phyloP scores from a whole-genome alignment of 1,140 invertebrate genomes.

The Caenorhabditis latens region DNA sequence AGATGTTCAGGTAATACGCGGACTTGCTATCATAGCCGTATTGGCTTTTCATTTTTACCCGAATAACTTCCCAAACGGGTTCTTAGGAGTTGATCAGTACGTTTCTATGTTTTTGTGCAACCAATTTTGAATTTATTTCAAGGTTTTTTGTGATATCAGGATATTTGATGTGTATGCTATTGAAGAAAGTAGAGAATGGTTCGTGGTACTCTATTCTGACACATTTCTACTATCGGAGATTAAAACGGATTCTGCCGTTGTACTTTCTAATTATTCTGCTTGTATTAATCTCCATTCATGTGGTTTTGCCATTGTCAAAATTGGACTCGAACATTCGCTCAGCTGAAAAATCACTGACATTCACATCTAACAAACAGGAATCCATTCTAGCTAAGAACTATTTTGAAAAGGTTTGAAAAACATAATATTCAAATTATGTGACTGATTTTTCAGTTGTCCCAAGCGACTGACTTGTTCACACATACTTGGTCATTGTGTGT shows the following conservation, averaged over 20 bases:
- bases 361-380: neutral
- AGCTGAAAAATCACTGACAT: neutral
- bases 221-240: neutral
- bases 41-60: neutral
- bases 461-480: neutral
- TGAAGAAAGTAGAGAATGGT: neutral
- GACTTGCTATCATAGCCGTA: neutral
- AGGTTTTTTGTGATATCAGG: slow-evolving; percentile 10
- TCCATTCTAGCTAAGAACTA: neutral
- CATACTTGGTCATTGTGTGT: neutral
- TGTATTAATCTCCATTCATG: neutral
- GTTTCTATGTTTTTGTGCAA: neutral
- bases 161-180: neutral
- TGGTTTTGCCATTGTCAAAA: neutral
- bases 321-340: neutral
- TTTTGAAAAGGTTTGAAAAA: neutral
- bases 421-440: neutral
- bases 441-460: neutral
- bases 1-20: neutral
- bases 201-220: neutral
- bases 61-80: neutral
- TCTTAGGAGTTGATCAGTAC: neutral
- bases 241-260: neutral
- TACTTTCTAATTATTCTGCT: neutral
- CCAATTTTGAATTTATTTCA: neutral